Conservation (phyloP, 2,888 invertebrate genomes). For the Pyrgus malvae region DNA sequence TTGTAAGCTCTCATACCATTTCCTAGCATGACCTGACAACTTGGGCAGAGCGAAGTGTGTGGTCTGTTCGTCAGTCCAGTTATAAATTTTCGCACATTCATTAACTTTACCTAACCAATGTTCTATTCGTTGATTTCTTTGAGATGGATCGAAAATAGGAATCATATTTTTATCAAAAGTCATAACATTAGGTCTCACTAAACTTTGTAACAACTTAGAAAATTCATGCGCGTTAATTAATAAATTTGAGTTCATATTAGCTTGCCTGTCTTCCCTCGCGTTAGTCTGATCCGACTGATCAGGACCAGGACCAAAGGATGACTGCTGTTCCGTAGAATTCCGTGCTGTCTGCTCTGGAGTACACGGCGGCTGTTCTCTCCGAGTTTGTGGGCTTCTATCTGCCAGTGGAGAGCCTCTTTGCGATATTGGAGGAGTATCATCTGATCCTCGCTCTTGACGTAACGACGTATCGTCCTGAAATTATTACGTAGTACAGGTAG, state of each 20-base stretch:
- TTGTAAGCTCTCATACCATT: conserved; percentile 18
- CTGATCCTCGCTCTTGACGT: no score
- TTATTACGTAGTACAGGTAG: no score
- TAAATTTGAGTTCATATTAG: not conserved
- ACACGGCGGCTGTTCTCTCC: no score
- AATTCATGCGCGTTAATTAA: not conserved
- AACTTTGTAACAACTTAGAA: not conserved
- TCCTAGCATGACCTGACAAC: conserved; percentile 15
- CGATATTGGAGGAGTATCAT: no score
- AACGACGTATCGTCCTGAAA: no score
- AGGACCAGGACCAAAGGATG: no score
- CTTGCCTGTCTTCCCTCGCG: not conserved
- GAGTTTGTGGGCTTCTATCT: no score
- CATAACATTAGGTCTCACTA: not conserved
- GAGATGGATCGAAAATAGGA: conserved; percentile 1
- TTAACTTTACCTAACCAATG: conserved; percentile 22
- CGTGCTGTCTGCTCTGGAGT: no score
- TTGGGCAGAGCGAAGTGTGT: conserved; percentile 18
- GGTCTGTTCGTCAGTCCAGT: conserved; percentile 18
- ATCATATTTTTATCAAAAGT: conserved; percentile 9
- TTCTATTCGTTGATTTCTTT: conserved; percentile 11
- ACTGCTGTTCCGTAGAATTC: no score
- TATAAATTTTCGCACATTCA: conserved; percentile 18
- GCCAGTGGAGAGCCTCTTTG: no score
- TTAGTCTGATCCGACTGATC: no score